Evolutionary conservation across 2,113 vertebrate species (phyloP).

Genomic region (Chrysemys picta): DNA sequence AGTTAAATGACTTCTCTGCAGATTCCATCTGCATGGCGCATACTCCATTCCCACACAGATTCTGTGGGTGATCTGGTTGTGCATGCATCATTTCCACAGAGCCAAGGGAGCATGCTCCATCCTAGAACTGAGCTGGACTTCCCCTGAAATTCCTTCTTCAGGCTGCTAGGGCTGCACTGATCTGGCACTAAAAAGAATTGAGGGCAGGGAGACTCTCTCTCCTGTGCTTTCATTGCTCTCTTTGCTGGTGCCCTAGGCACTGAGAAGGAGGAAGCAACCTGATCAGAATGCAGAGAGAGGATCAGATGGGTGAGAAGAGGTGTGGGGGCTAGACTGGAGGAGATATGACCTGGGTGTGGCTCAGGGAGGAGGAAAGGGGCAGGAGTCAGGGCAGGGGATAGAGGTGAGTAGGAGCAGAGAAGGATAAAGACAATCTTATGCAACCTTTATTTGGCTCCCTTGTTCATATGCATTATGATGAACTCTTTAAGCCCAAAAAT

Average conservation of each 20-base stretch:
- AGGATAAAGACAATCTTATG: not conserved
- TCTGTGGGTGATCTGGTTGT: not conserved
- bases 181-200: not conserved
- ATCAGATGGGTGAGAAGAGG: not conserved
- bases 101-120: not conserved
- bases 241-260: not conserved
- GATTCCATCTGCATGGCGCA: not conserved
- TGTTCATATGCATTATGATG: not conserved
- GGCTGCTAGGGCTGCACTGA: not conserved
- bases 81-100: not conserved
- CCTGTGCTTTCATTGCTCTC: rapidly evolving
- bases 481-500: not conserved
- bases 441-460: not conserved
- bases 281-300: not conserved
- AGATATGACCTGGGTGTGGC: not conserved
- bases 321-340: not conserved
- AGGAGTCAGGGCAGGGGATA: not conserved
- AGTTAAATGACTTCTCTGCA: rapidly evolving
- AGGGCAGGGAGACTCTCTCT: rapidly evolving
- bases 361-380: not conserved
- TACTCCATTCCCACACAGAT: not conserved
- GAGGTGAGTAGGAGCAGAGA: not conserved
- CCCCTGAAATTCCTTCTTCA: not conserved
- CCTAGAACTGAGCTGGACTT: no score
- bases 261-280: not conserved